Conservation (phyloP, 2,113 vertebrate genomes). For the Argyrosomus japonicus region DNA sequence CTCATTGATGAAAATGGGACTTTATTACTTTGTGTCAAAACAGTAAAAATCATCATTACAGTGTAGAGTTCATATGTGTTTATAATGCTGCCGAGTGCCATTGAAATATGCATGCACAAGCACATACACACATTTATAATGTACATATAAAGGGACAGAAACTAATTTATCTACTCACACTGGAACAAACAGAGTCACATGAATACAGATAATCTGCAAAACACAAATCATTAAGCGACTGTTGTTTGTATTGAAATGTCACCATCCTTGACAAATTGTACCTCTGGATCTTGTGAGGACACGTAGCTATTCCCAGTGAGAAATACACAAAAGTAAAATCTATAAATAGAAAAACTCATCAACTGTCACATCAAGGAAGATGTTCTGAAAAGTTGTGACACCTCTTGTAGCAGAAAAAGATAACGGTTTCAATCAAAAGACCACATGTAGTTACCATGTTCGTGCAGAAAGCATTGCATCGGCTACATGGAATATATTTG, state of each 20-base stretch:
- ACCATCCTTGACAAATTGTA: conserved; percentile 22
- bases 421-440: conserved; percentile 20
- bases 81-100: not conserved
- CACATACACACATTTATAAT: not conserved
- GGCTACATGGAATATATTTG: not conserved
- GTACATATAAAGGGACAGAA: not conserved
- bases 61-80: not conserved
- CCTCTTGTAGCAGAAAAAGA: not conserved
- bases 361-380: not conserved
- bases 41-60: not conserved
- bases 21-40: conserved; percentile 4
- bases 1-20: conserved; percentile 8
- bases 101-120: conserved; percentile 9
- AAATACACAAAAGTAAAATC: conserved; percentile 10
- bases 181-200: not conserved
- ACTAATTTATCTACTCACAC: conserved; percentile 10
- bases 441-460: not conserved
- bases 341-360: conserved; percentile 24
- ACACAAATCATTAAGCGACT: not conserved
- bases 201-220: conserved; percentile 11
- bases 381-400: not conserved
- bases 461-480: not conserved
- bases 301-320: not conserved
- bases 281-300: not conserved
- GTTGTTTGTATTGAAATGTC: conserved; percentile 23